Percentiles rank a stretch among this genome's conserved stretches.
phyloP scores from a whole-genome alignment of 2,797 vertebrate species.

The Hylomyscus alleni region DNA sequence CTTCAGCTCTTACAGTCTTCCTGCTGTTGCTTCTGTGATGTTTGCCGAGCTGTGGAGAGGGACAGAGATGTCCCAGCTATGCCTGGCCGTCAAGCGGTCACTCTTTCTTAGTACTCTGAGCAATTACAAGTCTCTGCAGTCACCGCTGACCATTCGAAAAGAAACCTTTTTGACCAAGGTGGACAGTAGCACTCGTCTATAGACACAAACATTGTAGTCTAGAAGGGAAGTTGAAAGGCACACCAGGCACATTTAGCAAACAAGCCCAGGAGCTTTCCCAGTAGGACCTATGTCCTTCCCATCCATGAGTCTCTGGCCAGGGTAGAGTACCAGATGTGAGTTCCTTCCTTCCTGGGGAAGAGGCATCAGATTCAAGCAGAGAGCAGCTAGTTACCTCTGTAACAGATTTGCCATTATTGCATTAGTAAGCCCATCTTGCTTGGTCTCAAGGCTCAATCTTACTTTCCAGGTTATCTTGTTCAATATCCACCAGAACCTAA shows the following conservation, averaged over 20 bases:
- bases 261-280: not conserved
- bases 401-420: not conserved
- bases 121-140: not conserved
- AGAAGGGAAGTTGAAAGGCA: not conserved
- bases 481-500: not conserved
- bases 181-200: not conserved
- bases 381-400: not conserved
- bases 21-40: not conserved
- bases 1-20: not conserved
- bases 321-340: not conserved
- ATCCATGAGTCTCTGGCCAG: not conserved
- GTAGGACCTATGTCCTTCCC: not conserved
- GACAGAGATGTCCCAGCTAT: no score
- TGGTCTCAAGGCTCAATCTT: not conserved
- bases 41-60: not conserved
- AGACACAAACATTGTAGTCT: not conserved
- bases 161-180: not conserved
- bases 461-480: not conserved
- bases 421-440: not conserved
- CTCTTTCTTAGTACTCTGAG: not conserved
- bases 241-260: not conserved
- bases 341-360: not conserved
- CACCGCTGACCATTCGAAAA: not conserved
- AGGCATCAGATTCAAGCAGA: not conserved
- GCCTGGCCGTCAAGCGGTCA: no score